phyloP scores from a whole-genome alignment of 1,140 invertebrate species.

The Sycophaga agraensis region DNA sequence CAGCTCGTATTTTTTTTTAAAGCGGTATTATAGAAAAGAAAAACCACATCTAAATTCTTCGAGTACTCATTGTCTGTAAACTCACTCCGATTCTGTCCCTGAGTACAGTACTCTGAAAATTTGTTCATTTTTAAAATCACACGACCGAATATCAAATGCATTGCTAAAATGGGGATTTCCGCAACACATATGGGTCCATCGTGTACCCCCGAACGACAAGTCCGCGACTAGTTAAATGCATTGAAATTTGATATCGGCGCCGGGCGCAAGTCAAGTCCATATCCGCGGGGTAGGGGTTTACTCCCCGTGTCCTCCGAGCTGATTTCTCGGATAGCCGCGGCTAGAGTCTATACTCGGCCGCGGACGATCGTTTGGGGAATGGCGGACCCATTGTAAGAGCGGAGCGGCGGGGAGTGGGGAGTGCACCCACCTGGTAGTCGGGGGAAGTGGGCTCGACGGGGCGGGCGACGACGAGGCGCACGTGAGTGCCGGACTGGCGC shows the following conservation, averaged over 20 bases:
- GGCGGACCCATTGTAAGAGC: not conserved
- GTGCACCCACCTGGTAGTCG: slow-evolving; percentile 57
- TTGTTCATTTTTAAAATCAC: no score
- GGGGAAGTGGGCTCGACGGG: slow-evolving; percentile 76
- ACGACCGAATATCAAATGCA: no score
- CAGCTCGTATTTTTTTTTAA: not conserved
- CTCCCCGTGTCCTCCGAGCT: no score
- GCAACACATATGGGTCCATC: no score
- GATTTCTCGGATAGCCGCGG: no score
- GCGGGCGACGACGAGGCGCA: slow-evolving; percentile 90
- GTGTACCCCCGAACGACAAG: no score
- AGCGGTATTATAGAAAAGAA: slow-evolving; percentile 8
- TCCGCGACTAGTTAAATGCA: no score
- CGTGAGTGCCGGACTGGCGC: slow-evolving; percentile 87
- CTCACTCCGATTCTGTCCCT: slow-evolving; percentile 21
- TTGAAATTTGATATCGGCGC: no score
- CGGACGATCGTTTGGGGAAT: slow-evolving; percentile 1
- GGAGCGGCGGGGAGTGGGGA: not conserved
- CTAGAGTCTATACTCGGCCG: no score
- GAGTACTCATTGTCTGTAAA: slow-evolving; percentile 13
- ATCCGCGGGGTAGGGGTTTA: no score
- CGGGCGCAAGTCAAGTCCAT: no score
- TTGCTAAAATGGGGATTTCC: no score
- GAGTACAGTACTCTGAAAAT: slow-evolving; percentile 28
- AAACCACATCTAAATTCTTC: slow-evolving; percentile 4